These are phyloP conservation scores for Cephus pulcher DNA, from an alignment of 2,888 invertebrate species.

Conservation along the genomic window DNA sequence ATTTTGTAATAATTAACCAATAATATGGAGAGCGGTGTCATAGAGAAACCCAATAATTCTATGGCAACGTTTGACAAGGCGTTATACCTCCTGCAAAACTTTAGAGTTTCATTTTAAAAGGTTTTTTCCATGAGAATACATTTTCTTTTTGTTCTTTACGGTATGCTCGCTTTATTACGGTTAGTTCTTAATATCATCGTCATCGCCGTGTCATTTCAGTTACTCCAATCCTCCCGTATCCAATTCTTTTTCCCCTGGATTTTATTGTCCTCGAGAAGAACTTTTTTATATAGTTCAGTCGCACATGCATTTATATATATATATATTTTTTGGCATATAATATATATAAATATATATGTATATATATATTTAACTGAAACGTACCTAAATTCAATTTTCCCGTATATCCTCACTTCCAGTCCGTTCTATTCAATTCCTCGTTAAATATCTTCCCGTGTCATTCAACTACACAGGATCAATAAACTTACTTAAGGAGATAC, in stretches of 20 bases:
- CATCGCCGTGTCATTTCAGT: constrained; percentile 9
- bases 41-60: not conserved
- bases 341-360: constrained; percentile 40
- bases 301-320: constrained; percentile 42
- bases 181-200: not conserved
- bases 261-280: constrained; percentile 2
- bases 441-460: not conserved
- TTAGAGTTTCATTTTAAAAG: constrained; percentile 51
- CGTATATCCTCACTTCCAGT: constrained; percentile 26
- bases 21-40: constrained; percentile 27
- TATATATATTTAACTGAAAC: constrained; percentile 18
- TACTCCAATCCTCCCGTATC: not conserved
- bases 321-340: constrained; percentile 38
- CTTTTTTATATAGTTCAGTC: constrained; percentile 34
- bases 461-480: constrained; percentile 12
- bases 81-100: not conserved
- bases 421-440: not conserved
- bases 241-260: not conserved
- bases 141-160: constrained; percentile 24
- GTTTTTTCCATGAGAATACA: constrained; percentile 28
- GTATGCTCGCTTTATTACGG: not conserved
- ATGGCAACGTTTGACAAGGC: constrained; percentile 14
- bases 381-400: constrained; percentile 32
- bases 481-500: constrained; percentile 19
- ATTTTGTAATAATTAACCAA: constrained; percentile 51